These are phyloP conservation scores for Nesogale talazaci DNA, from an alignment of 2,113 vertebrate species.

Conservation along the genomic window DNA sequence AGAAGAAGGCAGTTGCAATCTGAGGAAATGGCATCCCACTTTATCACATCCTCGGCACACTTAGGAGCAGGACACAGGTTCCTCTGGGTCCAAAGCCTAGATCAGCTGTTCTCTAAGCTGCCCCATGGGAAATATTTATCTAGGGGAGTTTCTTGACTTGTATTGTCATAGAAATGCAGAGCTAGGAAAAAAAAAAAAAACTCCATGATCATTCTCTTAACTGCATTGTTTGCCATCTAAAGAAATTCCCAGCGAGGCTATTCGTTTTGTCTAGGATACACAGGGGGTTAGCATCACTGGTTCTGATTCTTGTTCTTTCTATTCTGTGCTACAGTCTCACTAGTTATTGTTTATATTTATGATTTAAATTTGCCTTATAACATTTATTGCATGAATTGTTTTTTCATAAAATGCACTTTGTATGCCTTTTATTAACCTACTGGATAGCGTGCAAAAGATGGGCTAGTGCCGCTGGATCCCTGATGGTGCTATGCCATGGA, in stretches of 20 bases:
- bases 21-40: too few species aligned
- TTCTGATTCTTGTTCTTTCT: not conserved
- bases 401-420: not conserved
- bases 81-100: too few species aligned
- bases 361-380: not conserved
- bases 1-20: too few species aligned
- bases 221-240: not conserved
- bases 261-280: not conserved
- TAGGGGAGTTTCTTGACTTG: not conserved
- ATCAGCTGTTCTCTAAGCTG: not conserved
- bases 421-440: too few species aligned
- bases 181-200: conserved; percentile 22
- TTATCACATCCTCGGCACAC: too few species aligned
- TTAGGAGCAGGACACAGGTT: too few species aligned
- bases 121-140: not conserved
- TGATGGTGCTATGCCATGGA: too few species aligned
- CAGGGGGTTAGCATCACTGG: not conserved
- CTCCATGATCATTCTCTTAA: not conserved
- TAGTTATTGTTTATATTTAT: not conserved
- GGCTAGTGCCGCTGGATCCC: too few species aligned
- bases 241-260: not conserved
- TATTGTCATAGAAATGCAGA: not conserved
- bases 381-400: not conserved
- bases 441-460: too few species aligned
- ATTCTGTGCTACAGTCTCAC: not conserved